Conservation (phyloP, 1,140 invertebrate genomes). For the Drosophila nannoptera region DNA sequence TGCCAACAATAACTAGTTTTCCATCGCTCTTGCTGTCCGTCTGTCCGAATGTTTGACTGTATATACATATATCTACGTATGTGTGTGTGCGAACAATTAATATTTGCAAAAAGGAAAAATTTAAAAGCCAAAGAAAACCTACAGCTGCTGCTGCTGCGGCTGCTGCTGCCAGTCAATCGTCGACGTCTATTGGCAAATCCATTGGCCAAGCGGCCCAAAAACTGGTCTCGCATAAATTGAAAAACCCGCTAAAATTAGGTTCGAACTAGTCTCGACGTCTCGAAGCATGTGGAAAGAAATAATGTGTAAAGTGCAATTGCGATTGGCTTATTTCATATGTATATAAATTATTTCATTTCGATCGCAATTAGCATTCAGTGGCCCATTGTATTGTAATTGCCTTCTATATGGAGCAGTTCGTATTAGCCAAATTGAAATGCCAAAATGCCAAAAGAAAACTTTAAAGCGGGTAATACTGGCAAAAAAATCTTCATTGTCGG, state of each 20-base stretch:
- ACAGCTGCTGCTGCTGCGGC: slow-evolving; percentile 18
- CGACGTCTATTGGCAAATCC: slow-evolving; percentile 63
- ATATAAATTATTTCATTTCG: too few species aligned
- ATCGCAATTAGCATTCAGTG: background rate
- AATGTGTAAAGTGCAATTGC: slow-evolving; percentile 13
- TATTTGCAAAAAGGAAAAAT: slow-evolving; percentile 53
- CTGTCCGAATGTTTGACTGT: background rate
- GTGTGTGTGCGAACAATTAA: slow-evolving; percentile 55
- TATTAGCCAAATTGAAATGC: slow-evolving; percentile 25
- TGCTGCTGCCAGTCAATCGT: slow-evolving; percentile 29
- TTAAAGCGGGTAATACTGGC: slow-evolving; percentile 11
- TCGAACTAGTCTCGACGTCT: slow-evolving; percentile 45
- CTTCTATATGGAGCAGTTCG: slow-evolving; percentile 15
- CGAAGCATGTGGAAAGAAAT: slow-evolving; percentile 58
- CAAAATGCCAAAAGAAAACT: slow-evolving; percentile 26
- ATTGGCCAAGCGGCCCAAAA: slow-evolving; percentile 58
- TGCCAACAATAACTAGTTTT: slow-evolving; percentile 67
- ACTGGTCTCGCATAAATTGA: slow-evolving; percentile 69
- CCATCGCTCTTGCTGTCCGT: background rate
- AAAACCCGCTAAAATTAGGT: slow-evolving; percentile 72
- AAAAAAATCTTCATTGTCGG: slow-evolving; percentile 39
- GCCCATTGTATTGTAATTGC: slow-evolving; percentile 6
- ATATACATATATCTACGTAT: slow-evolving; percentile 5
- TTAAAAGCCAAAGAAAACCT: slow-evolving; percentile 48
- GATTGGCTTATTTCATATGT: background rate